phyloP scores from a whole-genome alignment of 2,113 vertebrate species.

The Gadus chalcogrammus region DNA sequence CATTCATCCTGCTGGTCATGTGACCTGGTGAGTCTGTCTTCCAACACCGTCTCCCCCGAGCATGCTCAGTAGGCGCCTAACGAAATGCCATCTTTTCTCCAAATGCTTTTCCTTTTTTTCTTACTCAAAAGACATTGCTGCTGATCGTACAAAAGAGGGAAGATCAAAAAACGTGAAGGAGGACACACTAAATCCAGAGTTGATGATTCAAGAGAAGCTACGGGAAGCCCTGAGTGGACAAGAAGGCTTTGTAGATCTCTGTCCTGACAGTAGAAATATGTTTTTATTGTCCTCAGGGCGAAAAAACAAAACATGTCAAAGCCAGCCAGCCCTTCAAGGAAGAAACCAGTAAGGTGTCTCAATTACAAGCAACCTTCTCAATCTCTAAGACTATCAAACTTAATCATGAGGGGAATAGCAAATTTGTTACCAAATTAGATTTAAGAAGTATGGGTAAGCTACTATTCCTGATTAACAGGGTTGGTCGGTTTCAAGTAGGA shows the following conservation, averaged over 20 bases:
- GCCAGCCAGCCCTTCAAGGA: constrained; percentile 1
- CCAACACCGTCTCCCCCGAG: constrained; percentile 62
- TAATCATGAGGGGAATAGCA: too few relatives aligned
- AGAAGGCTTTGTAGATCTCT: constrained; percentile 26
- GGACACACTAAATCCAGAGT: background rate
- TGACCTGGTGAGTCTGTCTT: constrained; percentile 75
- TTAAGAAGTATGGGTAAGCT: too few relatives aligned
- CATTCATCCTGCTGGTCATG: constrained; percentile 69
- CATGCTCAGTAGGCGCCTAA: constrained; percentile 68
- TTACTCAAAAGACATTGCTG: constrained; percentile 38
- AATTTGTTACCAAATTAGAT: too few relatives aligned
- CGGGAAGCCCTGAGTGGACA: constrained; percentile 12
- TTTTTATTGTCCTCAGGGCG: constrained; percentile 15
- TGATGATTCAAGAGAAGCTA: constrained; percentile 3
- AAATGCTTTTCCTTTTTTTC: constrained; percentile 14
- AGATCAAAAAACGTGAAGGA: background rate
- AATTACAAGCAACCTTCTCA: background rate
- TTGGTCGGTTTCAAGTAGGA: too few relatives aligned
- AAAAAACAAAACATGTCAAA: constrained; percentile 10
- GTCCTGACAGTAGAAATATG: constrained; percentile 29
- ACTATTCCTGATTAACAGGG: too few relatives aligned
- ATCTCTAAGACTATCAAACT: too few relatives aligned
- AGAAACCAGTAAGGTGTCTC: constrained; percentile 8
- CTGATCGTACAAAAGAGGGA: constrained; percentile 13
- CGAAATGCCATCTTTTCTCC: constrained; percentile 45